A percentile compares a stretch with the other conserved stretches of the same genome.
Evolutionary conservation across 2,888 invertebrate species (phyloP).

Genomic region (Rhamphomyia laevipes): DNA sequence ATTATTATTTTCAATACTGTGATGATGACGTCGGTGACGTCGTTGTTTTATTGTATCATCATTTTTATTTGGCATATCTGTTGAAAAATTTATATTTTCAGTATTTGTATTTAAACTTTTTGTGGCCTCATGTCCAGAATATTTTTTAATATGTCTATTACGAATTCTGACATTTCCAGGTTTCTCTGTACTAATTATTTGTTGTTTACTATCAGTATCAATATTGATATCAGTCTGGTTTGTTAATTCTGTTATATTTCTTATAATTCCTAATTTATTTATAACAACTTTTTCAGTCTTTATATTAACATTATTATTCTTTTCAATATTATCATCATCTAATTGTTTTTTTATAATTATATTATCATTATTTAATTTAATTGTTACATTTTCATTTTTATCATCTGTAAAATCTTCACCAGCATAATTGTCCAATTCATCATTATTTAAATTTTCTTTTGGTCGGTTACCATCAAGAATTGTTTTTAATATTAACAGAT

Average conservation of each 20-base stretch:
- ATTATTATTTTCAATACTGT: slow-evolving; percentile 7
- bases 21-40: slow-evolving; percentile 2
- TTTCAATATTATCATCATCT: slow-evolving; percentile 3
- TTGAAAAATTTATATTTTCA: background rate
- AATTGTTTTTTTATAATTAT: background rate
- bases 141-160: too few relatives aligned
- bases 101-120: too few relatives aligned
- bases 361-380: too few relatives aligned
- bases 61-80: background rate
- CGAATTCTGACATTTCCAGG: too few relatives aligned
- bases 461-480: background rate
- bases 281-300: background rate
- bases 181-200: too few relatives aligned
- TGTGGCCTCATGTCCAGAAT: too few relatives aligned
- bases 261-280: too few relatives aligned
- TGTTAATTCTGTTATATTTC: too few relatives aligned
- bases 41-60: slow-evolving; percentile 5
- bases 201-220: too few relatives aligned
- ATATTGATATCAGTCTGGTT: too few relatives aligned
- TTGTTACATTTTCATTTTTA: too few relatives aligned
- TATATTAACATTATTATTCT: slow-evolving; percentile 15
- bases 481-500: too few relatives aligned
- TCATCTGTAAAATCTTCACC: slow-evolving; percentile 27
- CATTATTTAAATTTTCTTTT: slow-evolving; percentile 13
- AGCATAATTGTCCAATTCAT: slow-evolving; percentile 31